Evolutionary conservation across 2,797 vertebrate genomes (phyloP).

Genomic region (Apogon talboti): DNA sequence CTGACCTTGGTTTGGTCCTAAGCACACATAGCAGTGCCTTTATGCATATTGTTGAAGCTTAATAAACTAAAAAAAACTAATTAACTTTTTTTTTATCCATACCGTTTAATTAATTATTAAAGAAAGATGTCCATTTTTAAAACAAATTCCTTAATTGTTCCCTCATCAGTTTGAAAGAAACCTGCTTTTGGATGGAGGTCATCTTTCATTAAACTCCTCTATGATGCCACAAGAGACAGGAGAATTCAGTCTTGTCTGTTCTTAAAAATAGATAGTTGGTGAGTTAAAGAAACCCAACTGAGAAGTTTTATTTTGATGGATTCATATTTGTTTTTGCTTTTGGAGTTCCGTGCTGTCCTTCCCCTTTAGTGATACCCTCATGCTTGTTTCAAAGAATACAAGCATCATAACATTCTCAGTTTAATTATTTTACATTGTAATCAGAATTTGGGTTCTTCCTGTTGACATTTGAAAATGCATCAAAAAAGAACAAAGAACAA

Average conservation of each 20-base stretch:
- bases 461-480: background rate
- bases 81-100: slow-evolving; percentile 59
- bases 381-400: slow-evolving; percentile 6
- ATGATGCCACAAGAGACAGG: slow-evolving; percentile 26
- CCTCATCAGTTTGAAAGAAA: slow-evolving; percentile 59
- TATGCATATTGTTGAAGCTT: slow-evolving; percentile 54
- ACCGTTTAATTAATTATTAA: slow-evolving; percentile 50
- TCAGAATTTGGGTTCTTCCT: slow-evolving; percentile 13
- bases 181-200: slow-evolving; percentile 49
- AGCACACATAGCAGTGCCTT: slow-evolving; percentile 56
- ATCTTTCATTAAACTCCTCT: slow-evolving; percentile 47
- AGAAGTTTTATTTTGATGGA: slow-evolving; percentile 31
- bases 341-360: background rate
- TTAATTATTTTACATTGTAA: slow-evolving; percentile 16
- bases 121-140: slow-evolving; percentile 58
- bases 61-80: slow-evolving; percentile 63
- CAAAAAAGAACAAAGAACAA: no score
- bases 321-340: slow-evolving; percentile 19
- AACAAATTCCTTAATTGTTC: slow-evolving; percentile 68
- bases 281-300: slow-evolving; percentile 16
- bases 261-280: background rate
- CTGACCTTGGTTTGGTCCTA: slow-evolving; percentile 76
- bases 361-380: background rate
- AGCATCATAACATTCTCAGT: slow-evolving; percentile 10
- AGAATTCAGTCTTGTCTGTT: slow-evolving; percentile 9